Base-by-base conservation (phyloP, 2,113 vertebrate species). In the Mobula birostris region DNA sequence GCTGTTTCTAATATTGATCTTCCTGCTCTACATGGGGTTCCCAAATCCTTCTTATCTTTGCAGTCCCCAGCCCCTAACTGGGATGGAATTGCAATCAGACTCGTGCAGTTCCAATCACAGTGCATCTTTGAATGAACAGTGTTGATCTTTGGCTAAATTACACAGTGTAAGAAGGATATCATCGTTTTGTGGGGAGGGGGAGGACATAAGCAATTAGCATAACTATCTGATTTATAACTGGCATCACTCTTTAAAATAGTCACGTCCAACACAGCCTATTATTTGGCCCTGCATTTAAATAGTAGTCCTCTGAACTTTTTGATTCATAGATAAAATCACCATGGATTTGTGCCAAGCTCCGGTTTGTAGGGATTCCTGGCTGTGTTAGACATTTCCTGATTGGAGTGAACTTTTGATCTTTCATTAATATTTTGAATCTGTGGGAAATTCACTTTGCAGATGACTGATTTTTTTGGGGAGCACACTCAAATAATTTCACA, bases 311-410 rank as follows among this genome's bases (percentile, higher is more conserved):
- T 74, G 27, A 93, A 32, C 91, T 48, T 74, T 72, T 76, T 7
- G 17, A 93, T 76, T 66, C 29, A 15, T 48, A 29, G 91, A 76
- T 74, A 93, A 76, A 36, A 93, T 90, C 85, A 68, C 15, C 6
- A n/a, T 19, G 32, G 15, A 90, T n/a, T 66, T 68, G 85, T 90
- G 61, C 85, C 85, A 90, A 63, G 61, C 61, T 7, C 83, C 14
- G 85, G n/a, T 90, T 90, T 90, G n/a, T 66, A 68, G 61, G 85
- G 63, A 90, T 63, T 88, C 85, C 85, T 88, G 83, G 12, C 85
- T 15, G 12, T 40, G 66, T 72, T 74, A 72, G 90, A 92, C 19
- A 74, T 74, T 74, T 76, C 40, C 70, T 29, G 70, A 93, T 48
- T 93, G 40, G 36, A 93, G 12, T 48, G 40, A 74, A 70, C 36